Base-by-base conservation (phyloP, 2,113 vertebrate genomes). In the Paramormyrops kingsleyae region DNA sequence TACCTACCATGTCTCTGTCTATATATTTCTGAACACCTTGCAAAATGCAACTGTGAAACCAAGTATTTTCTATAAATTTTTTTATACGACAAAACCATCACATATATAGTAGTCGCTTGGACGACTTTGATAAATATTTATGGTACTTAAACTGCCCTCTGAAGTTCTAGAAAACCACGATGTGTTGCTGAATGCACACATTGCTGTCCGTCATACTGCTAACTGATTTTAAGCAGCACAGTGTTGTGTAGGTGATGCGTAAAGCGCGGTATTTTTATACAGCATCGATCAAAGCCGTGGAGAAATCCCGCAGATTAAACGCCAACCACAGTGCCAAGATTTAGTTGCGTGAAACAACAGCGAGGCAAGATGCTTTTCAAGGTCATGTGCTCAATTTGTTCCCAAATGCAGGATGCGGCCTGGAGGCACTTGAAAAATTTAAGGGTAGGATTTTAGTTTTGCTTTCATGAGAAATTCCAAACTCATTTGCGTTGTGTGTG, bases 391-490 rank as follows among this genome's bases (percentile, higher is more conserved):
- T 89, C 50, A 89, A 31, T 62, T 46, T 62, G 31, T 89, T 80
- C 52, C 52, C 77, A 62, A 5, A 50, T 62, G 52, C 80, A 66
- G 39, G 56, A 84, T 83, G 39, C 56, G 52, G 52, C 88, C 80
- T 89, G n/a, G 8, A 85, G 88, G 77, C 80, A 46, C 17, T 12
- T 89, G 77, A 83, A 83, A 84, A 27, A 27, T 84, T 10, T 53
- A 89, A 80, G 70, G 31, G 85, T 53, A 42, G 39, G 52, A 66
- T 88, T 62, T 88, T 62, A 88, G 52, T 24, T 59, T 44, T 84
- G 21, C 50, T 84, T 46, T 52, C 46, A 89, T 84, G 44, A 24
- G 31, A 88, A 66, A 9, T 88, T 88, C 39, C 53, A 66, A 62
- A 74, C 59, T n/a, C 89, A 66, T 50, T 62, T 50, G 44, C 27